phyloP scores from a whole-genome alignment of 2,797 vertebrate genomes.

The Pyrocephalus nanus region DNA sequence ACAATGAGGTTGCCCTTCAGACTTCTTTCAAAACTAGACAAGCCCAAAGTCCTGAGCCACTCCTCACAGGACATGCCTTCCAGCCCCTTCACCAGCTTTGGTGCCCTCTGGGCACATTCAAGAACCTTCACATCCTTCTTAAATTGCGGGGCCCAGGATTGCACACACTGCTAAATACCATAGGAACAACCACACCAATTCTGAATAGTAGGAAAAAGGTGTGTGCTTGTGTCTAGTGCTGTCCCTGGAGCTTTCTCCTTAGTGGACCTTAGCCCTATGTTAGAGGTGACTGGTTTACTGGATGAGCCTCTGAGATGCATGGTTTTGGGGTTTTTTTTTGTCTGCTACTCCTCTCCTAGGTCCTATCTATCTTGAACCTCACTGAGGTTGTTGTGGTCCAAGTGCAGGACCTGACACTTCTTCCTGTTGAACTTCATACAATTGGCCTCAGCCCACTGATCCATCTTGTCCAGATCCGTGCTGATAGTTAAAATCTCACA shows the following conservation, averaged over 20 bases:
- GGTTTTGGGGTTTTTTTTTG: background rate
- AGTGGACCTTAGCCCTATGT: background rate
- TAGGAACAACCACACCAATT: background rate
- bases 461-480: background rate
- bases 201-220: background rate
- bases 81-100: background rate
- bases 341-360: background rate
- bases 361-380: background rate
- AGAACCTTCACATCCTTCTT: background rate
- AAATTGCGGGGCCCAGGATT: background rate
- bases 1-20: background rate
- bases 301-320: background rate
- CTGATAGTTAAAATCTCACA: background rate
- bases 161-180: background rate
- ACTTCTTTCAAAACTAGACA: background rate
- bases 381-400: background rate
- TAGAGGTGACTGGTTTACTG: background rate
- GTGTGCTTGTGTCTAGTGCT: background rate
- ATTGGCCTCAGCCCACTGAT: background rate
- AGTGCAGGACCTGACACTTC: accelerated
- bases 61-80: background rate
- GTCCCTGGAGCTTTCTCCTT: background rate
- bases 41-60: background rate
- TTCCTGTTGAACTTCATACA: background rate
- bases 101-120: background rate